Conservation (phyloP, 2,797 vertebrate species). For the Lutjanus campechanus region DNA sequence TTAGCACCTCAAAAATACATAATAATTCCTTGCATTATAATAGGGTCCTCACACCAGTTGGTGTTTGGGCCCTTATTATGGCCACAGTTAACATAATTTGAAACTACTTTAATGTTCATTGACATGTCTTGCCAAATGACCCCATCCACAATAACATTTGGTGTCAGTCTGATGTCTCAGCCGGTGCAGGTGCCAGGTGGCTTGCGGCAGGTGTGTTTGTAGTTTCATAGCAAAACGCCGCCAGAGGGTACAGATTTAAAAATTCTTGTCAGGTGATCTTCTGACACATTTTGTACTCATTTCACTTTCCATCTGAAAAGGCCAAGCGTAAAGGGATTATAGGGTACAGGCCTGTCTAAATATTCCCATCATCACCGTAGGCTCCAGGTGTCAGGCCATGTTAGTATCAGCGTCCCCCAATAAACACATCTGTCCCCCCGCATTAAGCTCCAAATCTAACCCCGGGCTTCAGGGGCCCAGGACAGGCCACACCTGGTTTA, state of each 20-base stretch:
- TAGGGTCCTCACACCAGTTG: too few relatives aligned
- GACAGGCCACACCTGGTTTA: constrained; percentile 74
- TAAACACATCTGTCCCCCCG: constrained; percentile 74
- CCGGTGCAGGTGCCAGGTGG: constrained; percentile 42
- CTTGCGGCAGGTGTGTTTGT: constrained; percentile 55
- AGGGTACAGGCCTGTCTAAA: constrained; percentile 74
- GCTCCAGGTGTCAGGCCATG: constrained; percentile 71
- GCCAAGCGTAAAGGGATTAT: constrained; percentile 66
- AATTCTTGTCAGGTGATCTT: constrained; percentile 50
- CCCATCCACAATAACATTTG: constrained; percentile 44
- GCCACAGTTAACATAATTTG: constrained; percentile 27
- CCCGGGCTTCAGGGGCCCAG: constrained; percentile 52
- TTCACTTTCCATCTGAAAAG: constrained; percentile 63
- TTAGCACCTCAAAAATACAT: too few relatives aligned
- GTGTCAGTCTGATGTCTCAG: constrained; percentile 40
- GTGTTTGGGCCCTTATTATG: too few relatives aligned
- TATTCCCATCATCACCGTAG: constrained; percentile 69
- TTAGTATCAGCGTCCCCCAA: constrained; percentile 70
- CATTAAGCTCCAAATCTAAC: constrained; percentile 74
- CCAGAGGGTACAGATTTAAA: constrained; percentile 49
- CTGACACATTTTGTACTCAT: constrained; percentile 53
- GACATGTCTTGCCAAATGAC: constrained; percentile 28
- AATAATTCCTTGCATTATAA: too few relatives aligned
- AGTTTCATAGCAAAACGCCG: constrained; percentile 46
- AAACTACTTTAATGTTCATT: constrained; percentile 22